Evolutionary conservation across 2,888 invertebrate genomes (phyloP).

Genomic region (Cactoblastis cactorum): DNA sequence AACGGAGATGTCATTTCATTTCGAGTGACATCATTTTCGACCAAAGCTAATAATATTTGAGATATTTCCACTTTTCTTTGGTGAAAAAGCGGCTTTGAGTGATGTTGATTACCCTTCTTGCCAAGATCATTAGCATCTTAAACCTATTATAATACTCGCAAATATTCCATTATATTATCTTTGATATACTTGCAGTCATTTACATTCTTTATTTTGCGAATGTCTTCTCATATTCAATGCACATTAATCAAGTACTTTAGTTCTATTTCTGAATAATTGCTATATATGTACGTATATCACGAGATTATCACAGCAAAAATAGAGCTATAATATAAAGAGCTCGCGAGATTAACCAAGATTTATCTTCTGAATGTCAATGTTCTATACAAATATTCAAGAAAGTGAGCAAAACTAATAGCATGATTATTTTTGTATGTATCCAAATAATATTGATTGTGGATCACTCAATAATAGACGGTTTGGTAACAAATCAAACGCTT

Average conservation of each 20-base stretch:
- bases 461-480: too few relatives aligned
- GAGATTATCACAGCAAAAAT: neutral
- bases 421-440: too few relatives aligned
- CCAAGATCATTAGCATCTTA: slow-evolving; percentile 24
- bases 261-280: neutral
- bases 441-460: too few relatives aligned
- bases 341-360: too few relatives aligned
- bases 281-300: slow-evolving; percentile 4
- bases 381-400: too few relatives aligned
- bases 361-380: too few relatives aligned
- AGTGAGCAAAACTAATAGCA: too few relatives aligned
- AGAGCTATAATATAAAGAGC: too few relatives aligned
- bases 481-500: slow-evolving; percentile 3
- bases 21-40: slow-evolving; percentile 22
- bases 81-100: slow-evolving; percentile 25
- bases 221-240: neutral
- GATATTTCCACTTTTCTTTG: slow-evolving; percentile 25
- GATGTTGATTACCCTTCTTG: slow-evolving; percentile 26
- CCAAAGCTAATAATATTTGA: slow-evolving; percentile 23
- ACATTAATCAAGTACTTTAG: slow-evolving; percentile 5
- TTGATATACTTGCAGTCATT: slow-evolving; percentile 8
- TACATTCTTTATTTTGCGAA: neutral
- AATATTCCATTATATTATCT: slow-evolving; percentile 14
- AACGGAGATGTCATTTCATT: slow-evolving; percentile 24
- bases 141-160: slow-evolving; percentile 22